Evolutionary conservation across 2,888 invertebrate genomes (phyloP).

Genomic region (Helicoverpa assulta): DNA sequence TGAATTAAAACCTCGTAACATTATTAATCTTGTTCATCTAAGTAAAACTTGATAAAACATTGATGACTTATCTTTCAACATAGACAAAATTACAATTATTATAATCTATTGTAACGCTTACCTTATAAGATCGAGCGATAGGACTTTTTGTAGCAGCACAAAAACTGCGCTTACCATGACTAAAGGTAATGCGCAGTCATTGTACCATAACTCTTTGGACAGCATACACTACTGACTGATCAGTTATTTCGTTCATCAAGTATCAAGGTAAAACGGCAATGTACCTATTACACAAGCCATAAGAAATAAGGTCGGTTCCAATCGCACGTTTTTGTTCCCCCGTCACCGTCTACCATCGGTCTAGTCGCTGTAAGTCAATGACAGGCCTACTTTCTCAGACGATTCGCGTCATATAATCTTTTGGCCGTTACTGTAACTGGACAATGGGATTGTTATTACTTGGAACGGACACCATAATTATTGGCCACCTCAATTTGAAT

Average conservation of each 20-base stretch:
- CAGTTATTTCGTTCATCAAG: background rate
- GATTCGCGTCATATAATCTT: constrained; percentile 78
- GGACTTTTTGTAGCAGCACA: constrained; percentile 57
- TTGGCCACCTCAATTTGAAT: constrained; percentile 58
- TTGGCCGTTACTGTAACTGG: constrained; percentile 81
- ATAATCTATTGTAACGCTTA: constrained; percentile 58
- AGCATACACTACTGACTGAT: constrained; percentile 35
- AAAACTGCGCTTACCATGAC: constrained; percentile 47
- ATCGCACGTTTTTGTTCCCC: constrained; percentile 41
- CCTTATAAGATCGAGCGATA: constrained; percentile 53
- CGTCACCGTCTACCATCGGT: constrained; percentile 80
- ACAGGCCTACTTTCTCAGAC: constrained; percentile 85
- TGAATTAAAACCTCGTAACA: constrained; percentile 33
- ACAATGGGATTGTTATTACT: constrained; percentile 79
- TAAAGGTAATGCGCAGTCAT: background rate
- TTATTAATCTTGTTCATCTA: constrained; percentile 32
- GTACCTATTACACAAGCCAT: constrained; percentile 35
- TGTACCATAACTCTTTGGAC: background rate
- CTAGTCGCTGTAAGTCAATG: constrained; percentile 83
- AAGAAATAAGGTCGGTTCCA: background rate
- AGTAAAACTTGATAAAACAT: constrained; percentile 34
- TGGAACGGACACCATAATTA: constrained; percentile 78
- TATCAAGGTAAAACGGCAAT: constrained; percentile 51
- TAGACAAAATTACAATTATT: constrained; percentile 53
- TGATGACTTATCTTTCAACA: constrained; percentile 42